Evolutionary conservation across 2,888 invertebrate genomes (phyloP).

Genomic region (Torymus texanus): DNA sequence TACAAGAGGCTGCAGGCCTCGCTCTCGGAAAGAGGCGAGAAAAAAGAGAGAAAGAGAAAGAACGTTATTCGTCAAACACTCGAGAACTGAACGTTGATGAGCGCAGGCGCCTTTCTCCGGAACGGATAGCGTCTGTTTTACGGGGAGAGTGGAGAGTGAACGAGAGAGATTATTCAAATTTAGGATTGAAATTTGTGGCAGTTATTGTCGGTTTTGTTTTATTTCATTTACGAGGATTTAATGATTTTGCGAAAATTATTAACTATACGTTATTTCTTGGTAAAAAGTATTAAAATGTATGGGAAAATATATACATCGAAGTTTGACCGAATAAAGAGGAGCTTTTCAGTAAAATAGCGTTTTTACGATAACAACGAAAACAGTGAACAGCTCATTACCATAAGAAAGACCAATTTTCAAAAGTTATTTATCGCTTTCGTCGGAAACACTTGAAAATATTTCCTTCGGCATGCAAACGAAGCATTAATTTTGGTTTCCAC

Average conservation of each 20-base stretch:
- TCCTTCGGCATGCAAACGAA: too few species aligned
- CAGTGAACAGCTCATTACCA: not conserved
- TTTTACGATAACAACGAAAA: not conserved
- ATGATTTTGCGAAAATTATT: too few species aligned
- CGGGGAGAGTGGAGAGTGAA: not conserved
- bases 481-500: too few species aligned
- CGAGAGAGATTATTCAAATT: slow-evolving; percentile 41
- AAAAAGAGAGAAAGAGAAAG: not conserved
- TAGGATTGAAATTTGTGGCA: not conserved
- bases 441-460: too few species aligned
- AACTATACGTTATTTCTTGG: too few species aligned
- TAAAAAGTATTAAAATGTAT: too few species aligned
- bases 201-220: too few species aligned
- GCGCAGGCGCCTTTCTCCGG: not conserved
- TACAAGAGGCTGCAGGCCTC: not conserved
- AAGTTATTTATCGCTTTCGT: not conserved
- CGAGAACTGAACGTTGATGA: slow-evolving; percentile 1
- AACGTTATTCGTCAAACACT: slow-evolving; percentile 30
- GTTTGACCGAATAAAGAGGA: not conserved
- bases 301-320: too few species aligned
- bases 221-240: too few species aligned
- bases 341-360: not conserved
- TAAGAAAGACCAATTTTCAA: too few species aligned
- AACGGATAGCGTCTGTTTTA: not conserved
- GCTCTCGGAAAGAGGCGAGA: not conserved